Evolutionary conservation across 2,797 vertebrate genomes (phyloP).

Genomic region (Squalus acanthias): DNA sequence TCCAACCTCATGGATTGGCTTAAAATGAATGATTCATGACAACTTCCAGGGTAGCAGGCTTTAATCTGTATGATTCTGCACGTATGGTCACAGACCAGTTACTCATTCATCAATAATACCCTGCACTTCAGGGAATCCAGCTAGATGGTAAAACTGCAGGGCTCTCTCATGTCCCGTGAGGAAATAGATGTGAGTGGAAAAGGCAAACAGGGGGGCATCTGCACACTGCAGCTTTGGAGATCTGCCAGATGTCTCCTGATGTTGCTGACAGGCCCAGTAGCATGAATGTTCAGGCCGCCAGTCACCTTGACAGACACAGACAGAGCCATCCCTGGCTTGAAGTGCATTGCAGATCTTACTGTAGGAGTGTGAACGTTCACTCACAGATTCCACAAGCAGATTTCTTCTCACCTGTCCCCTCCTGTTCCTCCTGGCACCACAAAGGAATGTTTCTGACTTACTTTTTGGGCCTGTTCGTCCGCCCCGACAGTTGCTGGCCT

Average conservation of each 20-base stretch:
- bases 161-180: neutral
- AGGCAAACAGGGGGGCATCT: neutral
- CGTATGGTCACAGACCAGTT: neutral
- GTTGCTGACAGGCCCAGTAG: neutral
- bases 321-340: neutral
- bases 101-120: neutral
- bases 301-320: neutral
- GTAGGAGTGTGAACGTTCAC: neutral
- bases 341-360: neutral
- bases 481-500: neutral
- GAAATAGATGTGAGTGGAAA: neutral
- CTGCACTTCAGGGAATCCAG: neutral
- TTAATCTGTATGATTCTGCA: neutral
- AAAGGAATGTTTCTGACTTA: neutral
- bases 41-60: neutral
- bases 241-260: neutral
- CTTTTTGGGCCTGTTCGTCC: neutral
- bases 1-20: neutral
- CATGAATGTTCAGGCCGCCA: neutral
- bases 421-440: neutral
- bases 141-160: neutral
- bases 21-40: conserved; percentile 21
- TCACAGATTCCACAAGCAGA: neutral
- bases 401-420: neutral
- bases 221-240: neutral